Evolutionary conservation across 2,113 vertebrate species (phyloP), one percentile per base, ranked within the genome.

Genomic region (Lepisosteus osseus): DNA sequence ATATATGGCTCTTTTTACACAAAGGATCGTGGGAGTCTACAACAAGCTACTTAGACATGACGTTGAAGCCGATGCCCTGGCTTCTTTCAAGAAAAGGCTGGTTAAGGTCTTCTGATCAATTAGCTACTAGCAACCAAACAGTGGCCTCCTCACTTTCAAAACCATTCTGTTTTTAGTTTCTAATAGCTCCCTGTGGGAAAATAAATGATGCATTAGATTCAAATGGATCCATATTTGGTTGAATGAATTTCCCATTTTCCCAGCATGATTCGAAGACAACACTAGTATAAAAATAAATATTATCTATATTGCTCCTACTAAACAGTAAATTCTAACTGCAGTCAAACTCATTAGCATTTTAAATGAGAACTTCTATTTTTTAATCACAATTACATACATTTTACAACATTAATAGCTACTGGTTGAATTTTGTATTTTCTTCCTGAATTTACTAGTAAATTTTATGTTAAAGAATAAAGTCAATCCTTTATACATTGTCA

Each of bases 191-290:
- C 56, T 62, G 4, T 61, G n/a, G 42, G 65, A 59, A 43, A 40
- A 68, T 68, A 61, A 68, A 68, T 61, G 15, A 73, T 68, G 65
- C 45, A 42, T 62, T 41, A 45, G 7, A 9, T 3, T 68, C 44
- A 61, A 13, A 8, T 51, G 7, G 4, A 6, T 12, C 61, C 59
- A 14, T 12, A 54, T 5, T 64, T 54, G 7, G 12, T 41, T 14
- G 54, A 57, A 8, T 15, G 5, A 9, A 42, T 59, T 7, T 8
- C 13, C 40, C 54, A 72, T 8, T 13, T 13, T 41, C 12, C 17
- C 12, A 59, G 57, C 11, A 66, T 66, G 47, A 44, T 45, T 14
- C 56, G 59, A 61, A 14, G n/a, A 41, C 8, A 17, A 5, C 57
- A 57, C 17, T 8, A 43, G n/a, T 29, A 29, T 29, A 29, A 15